These are phyloP conservation scores for Eupithecia subumbrata DNA, from an alignment of 2,888 invertebrate genomes.

Conservation along the genomic window DNA sequence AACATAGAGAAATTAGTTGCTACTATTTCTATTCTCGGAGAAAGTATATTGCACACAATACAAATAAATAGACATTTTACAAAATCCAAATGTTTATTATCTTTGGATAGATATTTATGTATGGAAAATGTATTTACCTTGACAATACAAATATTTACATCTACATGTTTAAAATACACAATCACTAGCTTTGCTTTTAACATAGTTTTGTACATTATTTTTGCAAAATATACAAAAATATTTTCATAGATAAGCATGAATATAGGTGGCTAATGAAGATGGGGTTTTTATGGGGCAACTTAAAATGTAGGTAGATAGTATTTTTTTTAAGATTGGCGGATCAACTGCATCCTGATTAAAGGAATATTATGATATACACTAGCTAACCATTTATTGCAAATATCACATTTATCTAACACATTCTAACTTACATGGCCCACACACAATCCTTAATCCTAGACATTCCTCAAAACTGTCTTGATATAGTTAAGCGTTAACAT, in stretches of 20 bases:
- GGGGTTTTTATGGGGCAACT: background rate
- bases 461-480: background rate
- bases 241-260: constrained; percentile 25
- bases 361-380: constrained; percentile 1
- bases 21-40: background rate
- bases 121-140: constrained; percentile 55
- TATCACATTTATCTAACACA: constrained; percentile 24
- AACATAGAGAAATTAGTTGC: background rate
- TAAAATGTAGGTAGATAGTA: background rate
- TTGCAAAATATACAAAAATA: constrained; percentile 46
- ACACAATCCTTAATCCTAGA: background rate
- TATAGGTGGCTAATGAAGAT: background rate
- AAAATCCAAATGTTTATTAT: constrained; percentile 64
- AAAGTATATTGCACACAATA: background rate
- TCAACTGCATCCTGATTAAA: constrained; percentile 4
- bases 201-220: constrained; percentile 47
- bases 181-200: constrained; percentile 31
- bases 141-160: constrained; percentile 55
- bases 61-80: constrained; percentile 42
- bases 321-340: constrained; percentile 10
- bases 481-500: background rate
- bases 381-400: constrained; percentile 27
- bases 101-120: constrained; percentile 60
- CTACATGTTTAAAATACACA: constrained; percentile 43
- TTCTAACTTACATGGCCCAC: constrained; percentile 7